Conservation (phyloP, 2,113 vertebrate genomes). For the Trachemys scripta region DNA sequence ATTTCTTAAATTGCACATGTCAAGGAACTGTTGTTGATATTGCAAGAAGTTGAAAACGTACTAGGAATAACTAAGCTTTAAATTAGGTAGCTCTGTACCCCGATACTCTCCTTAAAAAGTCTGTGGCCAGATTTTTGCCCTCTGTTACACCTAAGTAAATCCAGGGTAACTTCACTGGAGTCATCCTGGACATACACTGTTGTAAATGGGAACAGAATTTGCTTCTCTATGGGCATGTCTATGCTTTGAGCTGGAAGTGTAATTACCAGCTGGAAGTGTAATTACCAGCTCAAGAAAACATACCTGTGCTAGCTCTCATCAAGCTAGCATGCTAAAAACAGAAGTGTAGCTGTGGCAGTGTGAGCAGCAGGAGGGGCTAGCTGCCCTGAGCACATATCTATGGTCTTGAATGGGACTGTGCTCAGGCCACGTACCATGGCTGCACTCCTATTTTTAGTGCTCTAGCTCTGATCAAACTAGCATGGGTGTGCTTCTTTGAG, state of each 20-base stretch:
- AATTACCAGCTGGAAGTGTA: neutral
- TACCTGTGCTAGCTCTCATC: neutral
- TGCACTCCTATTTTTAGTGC: neutral
- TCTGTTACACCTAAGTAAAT: neutral
- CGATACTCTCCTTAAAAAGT: neutral
- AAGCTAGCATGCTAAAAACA: neutral
- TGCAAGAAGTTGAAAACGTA: neutral
- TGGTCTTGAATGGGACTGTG: neutral
- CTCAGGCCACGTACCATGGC: neutral
- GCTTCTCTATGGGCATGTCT: neutral
- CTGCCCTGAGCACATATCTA: neutral
- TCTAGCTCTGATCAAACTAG: neutral
- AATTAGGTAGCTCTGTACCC: neutral
- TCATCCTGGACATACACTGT: rapidly evolving
- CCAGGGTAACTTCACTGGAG: neutral
- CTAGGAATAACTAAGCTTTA: neutral
- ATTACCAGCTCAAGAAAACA: neutral
- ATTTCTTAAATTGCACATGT: neutral
- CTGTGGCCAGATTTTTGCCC: neutral
- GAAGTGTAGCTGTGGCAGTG: neutral
- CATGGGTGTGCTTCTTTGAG: neutral
- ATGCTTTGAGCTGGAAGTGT: neutral
- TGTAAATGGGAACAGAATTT: neutral
- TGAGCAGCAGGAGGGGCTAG: neutral
- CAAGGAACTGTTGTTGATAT: rapidly evolving